These are phyloP conservation scores for Idaea straminata DNA, from an alignment of 2,888 invertebrate genomes.

Conservation along the genomic window DNA sequence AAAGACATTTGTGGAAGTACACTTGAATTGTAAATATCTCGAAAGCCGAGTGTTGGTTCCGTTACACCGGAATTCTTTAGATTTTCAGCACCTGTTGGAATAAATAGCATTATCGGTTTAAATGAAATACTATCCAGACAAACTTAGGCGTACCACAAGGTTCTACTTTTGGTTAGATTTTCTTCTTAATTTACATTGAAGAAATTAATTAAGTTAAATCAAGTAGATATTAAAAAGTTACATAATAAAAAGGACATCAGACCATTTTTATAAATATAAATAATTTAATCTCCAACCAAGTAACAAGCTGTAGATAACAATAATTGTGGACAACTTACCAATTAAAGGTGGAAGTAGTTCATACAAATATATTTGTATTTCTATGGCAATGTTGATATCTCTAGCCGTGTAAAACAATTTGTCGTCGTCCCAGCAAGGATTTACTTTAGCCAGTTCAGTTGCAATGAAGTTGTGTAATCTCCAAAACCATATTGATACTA, in stretches of 20 bases:
- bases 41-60: slow-evolving; percentile 32
- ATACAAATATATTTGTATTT: slow-evolving; percentile 43
- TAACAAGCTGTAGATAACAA: not conserved
- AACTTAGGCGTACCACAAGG: too few species aligned
- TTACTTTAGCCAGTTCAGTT: slow-evolving; percentile 33
- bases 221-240: not conserved
- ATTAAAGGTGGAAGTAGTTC: slow-evolving; percentile 44
- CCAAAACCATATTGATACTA: slow-evolving; percentile 47
- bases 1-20: slow-evolving; percentile 41
- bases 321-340: slow-evolving; percentile 35
- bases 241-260: not conserved
- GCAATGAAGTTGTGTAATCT: slow-evolving; percentile 51
- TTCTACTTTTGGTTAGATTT: too few species aligned
- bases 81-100: slow-evolving; percentile 41
- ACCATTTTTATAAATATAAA: not conserved
- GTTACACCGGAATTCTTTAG: slow-evolving; percentile 40
- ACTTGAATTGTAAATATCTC: slow-evolving; percentile 42
- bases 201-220: too few species aligned
- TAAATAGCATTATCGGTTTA: not conserved
- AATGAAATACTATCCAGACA: too few species aligned
- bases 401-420: slow-evolving; percentile 44
- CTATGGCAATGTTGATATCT: slow-evolving; percentile 49
- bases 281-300: not conserved
- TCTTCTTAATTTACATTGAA: too few species aligned
- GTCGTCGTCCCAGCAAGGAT: slow-evolving; percentile 53